Evolutionary conservation across 2,888 invertebrate species (phyloP).

Genomic region (Caenorhabditis sp.): DNA sequence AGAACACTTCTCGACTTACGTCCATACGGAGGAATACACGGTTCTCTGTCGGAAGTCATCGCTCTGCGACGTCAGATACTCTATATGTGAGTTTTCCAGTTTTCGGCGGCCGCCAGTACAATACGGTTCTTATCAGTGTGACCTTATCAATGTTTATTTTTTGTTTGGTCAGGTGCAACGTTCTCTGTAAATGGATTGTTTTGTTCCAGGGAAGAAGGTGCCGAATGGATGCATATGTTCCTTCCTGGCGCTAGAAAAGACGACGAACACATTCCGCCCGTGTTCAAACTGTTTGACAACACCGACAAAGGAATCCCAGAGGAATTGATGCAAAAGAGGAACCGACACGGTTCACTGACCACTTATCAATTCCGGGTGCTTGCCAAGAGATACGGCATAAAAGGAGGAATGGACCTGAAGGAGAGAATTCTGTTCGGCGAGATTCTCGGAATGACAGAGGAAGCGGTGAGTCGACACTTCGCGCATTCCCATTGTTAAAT

Average conservation of each 20-base stretch:
- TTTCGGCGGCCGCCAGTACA: slow-evolving; percentile 5
- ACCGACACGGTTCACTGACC: neutral
- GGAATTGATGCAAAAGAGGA: neutral
- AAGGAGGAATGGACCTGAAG: neutral
- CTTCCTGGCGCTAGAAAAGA: slow-evolving; percentile 4
- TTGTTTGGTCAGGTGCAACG: slow-evolving; percentile 1
- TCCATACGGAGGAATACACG: neutral
- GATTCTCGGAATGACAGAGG: slow-evolving; percentile 30
- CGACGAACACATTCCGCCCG: slow-evolving; percentile 1
- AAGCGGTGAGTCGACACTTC: slow-evolving; percentile 17
- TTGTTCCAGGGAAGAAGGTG: slow-evolving; percentile 36
- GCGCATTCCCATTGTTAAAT: no score
- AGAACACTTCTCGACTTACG: neutral
- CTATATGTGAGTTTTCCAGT: slow-evolving; percentile 32
- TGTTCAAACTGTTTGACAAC: slow-evolving; percentile 44
- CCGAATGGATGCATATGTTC: slow-evolving; percentile 19
- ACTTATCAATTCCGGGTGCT: slow-evolving; percentile 45
- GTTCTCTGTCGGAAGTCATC: slow-evolving; percentile 6
- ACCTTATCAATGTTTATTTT: slow-evolving; percentile 13
- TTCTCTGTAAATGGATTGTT: slow-evolving; percentile 12
- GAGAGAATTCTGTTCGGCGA: slow-evolving; percentile 19
- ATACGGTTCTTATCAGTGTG: neutral
- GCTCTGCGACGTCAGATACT: slow-evolving; percentile 9
- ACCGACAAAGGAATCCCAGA: slow-evolving; percentile 28
- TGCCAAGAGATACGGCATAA: slow-evolving; percentile 25